Conservation (phyloP, 2,113 vertebrate genomes). For the Periophthalmus modestus region DNA sequence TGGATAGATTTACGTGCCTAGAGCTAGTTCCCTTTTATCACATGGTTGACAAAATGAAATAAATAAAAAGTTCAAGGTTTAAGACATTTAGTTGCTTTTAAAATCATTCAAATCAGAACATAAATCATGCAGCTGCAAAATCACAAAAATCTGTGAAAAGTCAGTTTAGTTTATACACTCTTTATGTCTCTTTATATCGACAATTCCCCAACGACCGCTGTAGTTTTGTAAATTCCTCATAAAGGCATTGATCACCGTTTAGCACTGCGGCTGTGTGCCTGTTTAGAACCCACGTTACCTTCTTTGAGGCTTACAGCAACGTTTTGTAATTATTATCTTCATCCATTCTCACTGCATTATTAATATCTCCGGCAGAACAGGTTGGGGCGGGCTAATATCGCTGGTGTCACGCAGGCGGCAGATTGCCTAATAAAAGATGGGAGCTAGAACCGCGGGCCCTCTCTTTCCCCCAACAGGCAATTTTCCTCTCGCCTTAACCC, state of each 20-base stretch:
- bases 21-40: no score
- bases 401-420: conserved; percentile 57
- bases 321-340: conserved; percentile 63
- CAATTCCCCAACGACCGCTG: no score
- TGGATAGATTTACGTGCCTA: no score
- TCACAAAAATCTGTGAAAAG: no score
- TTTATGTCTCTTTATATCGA: no score
- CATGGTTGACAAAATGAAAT: no score
- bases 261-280: not conserved
- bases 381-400: conserved; percentile 56
- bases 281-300: conserved; percentile 10
- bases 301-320: conserved; percentile 36
- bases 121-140: no score
- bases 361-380: conserved; percentile 55
- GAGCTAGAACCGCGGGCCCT: conserved; percentile 32
- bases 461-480: conserved; percentile 65
- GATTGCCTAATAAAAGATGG: conserved; percentile 54
- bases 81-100: no score
- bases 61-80: no score
- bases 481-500: conserved; percentile 72
- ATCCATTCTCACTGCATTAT: conserved; percentile 58
- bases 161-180: no score
- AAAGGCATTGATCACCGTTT: no score
- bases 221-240: not conserved
- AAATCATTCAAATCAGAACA: no score